These are phyloP conservation scores for Oryzias sinensis DNA, from an alignment of 2,797 vertebrate species.

Conservation along the genomic window DNA sequence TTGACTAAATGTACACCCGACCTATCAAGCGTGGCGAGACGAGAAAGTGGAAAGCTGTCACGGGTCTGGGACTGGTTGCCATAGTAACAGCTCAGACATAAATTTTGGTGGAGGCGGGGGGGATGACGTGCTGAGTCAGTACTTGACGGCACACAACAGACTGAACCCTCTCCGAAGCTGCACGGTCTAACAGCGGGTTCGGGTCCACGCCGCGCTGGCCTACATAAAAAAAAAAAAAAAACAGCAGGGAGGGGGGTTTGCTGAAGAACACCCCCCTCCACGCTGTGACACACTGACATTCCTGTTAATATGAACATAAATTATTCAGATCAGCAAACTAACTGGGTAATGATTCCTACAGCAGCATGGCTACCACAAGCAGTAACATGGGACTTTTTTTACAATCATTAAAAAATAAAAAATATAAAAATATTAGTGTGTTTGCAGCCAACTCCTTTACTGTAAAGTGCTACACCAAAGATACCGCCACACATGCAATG, in stretches of 20 bases:
- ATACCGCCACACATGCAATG: background rate
- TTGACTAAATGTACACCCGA: slow-evolving; percentile 56
- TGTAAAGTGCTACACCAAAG: background rate
- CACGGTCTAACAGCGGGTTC: slow-evolving; percentile 43
- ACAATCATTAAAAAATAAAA: background rate
- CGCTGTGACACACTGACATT: slow-evolving; percentile 18
- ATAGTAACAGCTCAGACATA: slow-evolving; percentile 62
- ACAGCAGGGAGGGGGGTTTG: too few species aligned
- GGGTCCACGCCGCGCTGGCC: slow-evolving; percentile 31
- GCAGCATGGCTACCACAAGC: background rate
- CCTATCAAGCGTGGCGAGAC: slow-evolving; percentile 49
- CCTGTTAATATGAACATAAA: slow-evolving; percentile 11
- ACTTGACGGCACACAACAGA: slow-evolving; percentile 41
- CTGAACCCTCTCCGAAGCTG: slow-evolving; percentile 20
- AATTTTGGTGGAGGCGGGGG: slow-evolving; percentile 45
- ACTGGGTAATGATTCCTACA: background rate
- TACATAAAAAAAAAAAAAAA: slow-evolving; percentile 18
- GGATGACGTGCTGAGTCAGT: slow-evolving; percentile 62
- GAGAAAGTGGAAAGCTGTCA: slow-evolving; percentile 35
- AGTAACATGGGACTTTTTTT: background rate
- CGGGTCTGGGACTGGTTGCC: slow-evolving; percentile 54
- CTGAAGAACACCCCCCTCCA: too few species aligned
- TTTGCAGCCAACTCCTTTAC: background rate
- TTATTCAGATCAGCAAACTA: slow-evolving; percentile 18
- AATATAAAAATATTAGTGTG: background rate